A percentile compares a stretch with the other conserved stretches of the same genome.
phyloP scores from a whole-genome alignment of 2,797 vertebrate species.

The Sebastolobus alascanus region DNA sequence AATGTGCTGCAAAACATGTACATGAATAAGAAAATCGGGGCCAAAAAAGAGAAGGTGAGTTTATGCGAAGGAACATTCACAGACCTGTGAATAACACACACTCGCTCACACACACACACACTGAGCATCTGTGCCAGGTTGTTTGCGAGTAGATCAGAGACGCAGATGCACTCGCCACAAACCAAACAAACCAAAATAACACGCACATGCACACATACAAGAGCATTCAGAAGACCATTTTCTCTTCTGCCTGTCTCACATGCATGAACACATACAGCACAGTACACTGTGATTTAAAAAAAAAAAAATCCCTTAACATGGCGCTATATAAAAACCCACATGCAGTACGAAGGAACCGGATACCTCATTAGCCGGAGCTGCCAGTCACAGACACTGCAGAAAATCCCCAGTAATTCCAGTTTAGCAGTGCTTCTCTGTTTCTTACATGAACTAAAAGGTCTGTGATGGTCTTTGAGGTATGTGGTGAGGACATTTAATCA shows the following conservation, averaged over 20 bases:
- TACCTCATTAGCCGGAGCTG: slow-evolving; percentile 45
- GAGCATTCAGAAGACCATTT: background rate
- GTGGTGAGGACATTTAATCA: slow-evolving; percentile 13
- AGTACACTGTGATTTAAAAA: slow-evolving; percentile 12
- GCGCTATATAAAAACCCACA: slow-evolving; percentile 5
- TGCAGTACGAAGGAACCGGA: slow-evolving; percentile 10
- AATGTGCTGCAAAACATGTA: slow-evolving; percentile 3
- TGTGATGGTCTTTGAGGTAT: background rate
- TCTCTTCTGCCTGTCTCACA: background rate
- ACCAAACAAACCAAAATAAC: slow-evolving; percentile 40
- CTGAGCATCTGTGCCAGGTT: slow-evolving; percentile 38
- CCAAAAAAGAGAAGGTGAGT: background rate
- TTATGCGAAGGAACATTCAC: background rate
- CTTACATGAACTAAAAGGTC: slow-evolving; percentile 7
- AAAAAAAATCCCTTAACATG: slow-evolving; percentile 1
- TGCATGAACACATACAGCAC: slow-evolving; percentile 9
- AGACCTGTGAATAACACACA: slow-evolving; percentile 24
- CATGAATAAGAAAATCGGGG: background rate
- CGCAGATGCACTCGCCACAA: slow-evolving; percentile 37
- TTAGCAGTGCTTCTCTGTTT: background rate
- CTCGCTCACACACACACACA: background rate
- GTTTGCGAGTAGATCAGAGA: slow-evolving; percentile 43
- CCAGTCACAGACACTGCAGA: slow-evolving; percentile 20
- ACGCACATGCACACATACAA: background rate
- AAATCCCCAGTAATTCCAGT: slow-evolving; percentile 31